A percentile compares a stretch with the other conserved stretches of the same genome.
Conservation (phyloP, 2,888 invertebrate species). For the Ormyrus nitidulus region DNA sequence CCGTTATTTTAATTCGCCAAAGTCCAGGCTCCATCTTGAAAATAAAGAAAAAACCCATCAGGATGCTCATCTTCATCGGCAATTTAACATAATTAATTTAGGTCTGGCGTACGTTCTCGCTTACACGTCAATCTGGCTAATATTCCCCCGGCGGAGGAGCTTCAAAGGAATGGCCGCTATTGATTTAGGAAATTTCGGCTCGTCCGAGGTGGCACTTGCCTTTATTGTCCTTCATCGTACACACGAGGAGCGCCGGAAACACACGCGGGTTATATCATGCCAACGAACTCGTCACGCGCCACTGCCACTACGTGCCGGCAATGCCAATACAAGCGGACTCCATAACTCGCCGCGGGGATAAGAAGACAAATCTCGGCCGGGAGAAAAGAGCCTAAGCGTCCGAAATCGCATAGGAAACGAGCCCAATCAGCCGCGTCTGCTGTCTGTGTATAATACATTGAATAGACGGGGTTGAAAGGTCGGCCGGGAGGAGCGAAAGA, state of each 20-base stretch:
- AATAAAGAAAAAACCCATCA: too few relatives aligned
- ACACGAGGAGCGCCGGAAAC: not conserved
- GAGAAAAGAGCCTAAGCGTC: not conserved
- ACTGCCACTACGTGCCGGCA: constrained; percentile 62
- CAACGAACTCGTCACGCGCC: constrained; percentile 63
- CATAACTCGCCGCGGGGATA: not conserved
- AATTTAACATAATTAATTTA: constrained; percentile 32
- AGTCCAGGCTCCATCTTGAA: too few relatives aligned
- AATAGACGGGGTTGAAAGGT: not conserved
- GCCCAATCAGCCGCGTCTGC: constrained; percentile 26
- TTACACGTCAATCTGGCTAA: not conserved
- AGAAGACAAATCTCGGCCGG: not conserved
- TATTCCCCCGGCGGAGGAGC: constrained; percentile 17
- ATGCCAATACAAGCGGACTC: constrained; percentile 57
- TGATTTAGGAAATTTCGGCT: constrained; percentile 51
- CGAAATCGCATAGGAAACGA: constrained; percentile 29
- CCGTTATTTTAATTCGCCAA: too few relatives aligned
- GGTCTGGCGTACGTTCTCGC: not conserved
- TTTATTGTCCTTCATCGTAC: constrained; percentile 22
- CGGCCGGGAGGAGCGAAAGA: not conserved
- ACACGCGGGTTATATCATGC: constrained; percentile 28
- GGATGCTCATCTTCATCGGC: too few relatives aligned
- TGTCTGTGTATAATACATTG: not conserved
- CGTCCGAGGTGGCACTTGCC: constrained; percentile 38
- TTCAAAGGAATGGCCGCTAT: constrained; percentile 51